Base-by-base conservation (phyloP, 2,888 invertebrate genomes). In the Ctenicera cuprea region DNA sequence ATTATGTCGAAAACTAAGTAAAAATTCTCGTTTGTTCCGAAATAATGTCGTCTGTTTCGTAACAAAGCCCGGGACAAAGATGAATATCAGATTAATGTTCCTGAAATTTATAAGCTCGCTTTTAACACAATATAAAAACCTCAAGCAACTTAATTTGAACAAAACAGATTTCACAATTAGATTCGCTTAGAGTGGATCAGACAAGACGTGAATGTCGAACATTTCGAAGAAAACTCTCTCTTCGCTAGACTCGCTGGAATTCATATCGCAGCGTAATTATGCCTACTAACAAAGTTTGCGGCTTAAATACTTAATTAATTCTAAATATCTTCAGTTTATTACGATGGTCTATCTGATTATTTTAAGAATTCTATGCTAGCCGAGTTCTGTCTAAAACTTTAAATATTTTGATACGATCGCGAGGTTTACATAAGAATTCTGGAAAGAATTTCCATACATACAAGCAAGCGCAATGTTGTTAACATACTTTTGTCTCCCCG, bases 221-320 rank as follows among this genome's bases (percentile, higher is more conserved):
- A 57, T 64, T 65, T 71, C 22, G 38, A 14, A 18, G 18, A 8
- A 45, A 14, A 38, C 26, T 41, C 37, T 33, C 43, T 16, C 26
- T 61, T 50, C 37, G 38, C n/a, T 4, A 30, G 50, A 20, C 20
- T 61, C 12, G 45, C 71, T 71, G 71, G 71, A 71, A 71, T 73
- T 73, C 62, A 73, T 73, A 73, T 73, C 63, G 66, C 73, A 63
- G 61, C 67, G 62, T 62, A 73, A 73, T 73, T 73, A 67, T 63
- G 66, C 50, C 57, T 66, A 66, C 52, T 66, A 66, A 62, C 65
- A 61, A 63, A 62, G 67, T 64, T 67, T 20, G 67, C 67, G 67
- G 68, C 61, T 66, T 73, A 76, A 76, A 75, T 73, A 68, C 73
- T 71, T 75, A 75, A 78, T 78, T 78, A 78, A 78, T 78, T 76